phyloP scores from a whole-genome alignment of 64 coral and sea anemone genomes.

The Dendrophyllia cribrosa region DNA sequence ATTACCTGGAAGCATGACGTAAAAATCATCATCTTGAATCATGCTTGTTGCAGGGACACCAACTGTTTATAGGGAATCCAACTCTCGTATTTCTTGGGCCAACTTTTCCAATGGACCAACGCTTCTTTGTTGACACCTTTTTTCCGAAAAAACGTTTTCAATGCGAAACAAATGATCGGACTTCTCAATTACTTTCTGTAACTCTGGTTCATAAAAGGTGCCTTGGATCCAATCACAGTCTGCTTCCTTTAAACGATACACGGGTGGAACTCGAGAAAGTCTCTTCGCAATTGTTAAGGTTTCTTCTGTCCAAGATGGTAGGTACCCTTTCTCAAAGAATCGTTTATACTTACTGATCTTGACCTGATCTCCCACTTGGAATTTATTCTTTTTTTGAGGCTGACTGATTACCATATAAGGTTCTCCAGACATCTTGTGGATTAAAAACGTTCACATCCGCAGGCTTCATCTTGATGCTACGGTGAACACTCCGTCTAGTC shows the following conservation, averaged over 20 bases:
- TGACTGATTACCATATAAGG: neutral
- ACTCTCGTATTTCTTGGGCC: neutral
- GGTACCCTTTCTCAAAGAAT: constrained; percentile 51
- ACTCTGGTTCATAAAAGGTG: constrained; percentile 47
- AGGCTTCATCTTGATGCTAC: neutral
- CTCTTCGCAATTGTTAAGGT: constrained; percentile 32
- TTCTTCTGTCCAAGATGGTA: neutral
- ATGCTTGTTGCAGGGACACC: neutral
- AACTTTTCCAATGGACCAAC: neutral
- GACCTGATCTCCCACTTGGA: constrained; percentile 41
- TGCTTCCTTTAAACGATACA: constrained; percentile 1
- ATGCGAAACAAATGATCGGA: constrained; percentile 43
- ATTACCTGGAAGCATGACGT: neutral
- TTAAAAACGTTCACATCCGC: neutral
- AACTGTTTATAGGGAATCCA: neutral
- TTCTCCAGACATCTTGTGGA: neutral
- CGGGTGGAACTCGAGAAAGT: constrained; percentile 14
- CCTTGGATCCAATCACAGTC: too few relatives aligned
- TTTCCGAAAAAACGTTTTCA: neutral
- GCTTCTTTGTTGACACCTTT: neutral
- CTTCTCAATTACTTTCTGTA: constrained; percentile 33
- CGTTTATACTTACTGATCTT: constrained; percentile 40
- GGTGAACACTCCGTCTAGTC: neutral
- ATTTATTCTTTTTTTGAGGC: neutral
- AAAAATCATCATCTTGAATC: neutral